Base-by-base conservation (phyloP, 2,888 invertebrate genomes). In the Drosophila flavopinicola region DNA sequence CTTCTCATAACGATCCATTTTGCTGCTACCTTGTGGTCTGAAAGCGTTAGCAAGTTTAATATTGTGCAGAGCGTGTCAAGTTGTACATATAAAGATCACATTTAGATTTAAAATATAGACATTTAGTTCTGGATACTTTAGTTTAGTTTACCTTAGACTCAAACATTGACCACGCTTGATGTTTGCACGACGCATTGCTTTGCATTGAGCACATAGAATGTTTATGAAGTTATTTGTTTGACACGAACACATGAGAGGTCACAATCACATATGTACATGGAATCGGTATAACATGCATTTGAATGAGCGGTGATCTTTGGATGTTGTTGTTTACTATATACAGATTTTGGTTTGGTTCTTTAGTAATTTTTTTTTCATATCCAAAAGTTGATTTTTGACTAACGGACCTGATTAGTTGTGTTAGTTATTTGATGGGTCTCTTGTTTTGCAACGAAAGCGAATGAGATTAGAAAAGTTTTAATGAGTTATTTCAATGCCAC, bases 1-100 rank as follows among this genome's bases (percentile, higher is more conserved):
- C 91, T 98, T 98, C 92, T 99, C 98, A 92, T 98, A 99, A 49
- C 97, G 94, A 92, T 97, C 97, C 97, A 97, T 97, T 87, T 95
- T 94, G 92, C 95, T 95, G 90, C 95, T 96, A 78, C 96, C 96
- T 89, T 96, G 94, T 83, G 96, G 95, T 92, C 96, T 96, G 91
- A 10, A 91, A 91, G 63, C 24, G 13, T 25, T 27, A 10, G 0
- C 4, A 30, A 37, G 2, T 23, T 2, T 17, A 4, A 15, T 4
- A n/a, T 23, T 1, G 5, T 20, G 1, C 11, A 1, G 1, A 2
- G 9, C 10, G 5, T 10, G 4, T n/a, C 1, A 6, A 17, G 1
- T 3, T 1, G 1, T 6, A 30, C 9, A 47, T 1, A 41, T 10
- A 17, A 15, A 11, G 25, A 44, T 44, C 0, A 52, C 24, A 37